These are phyloP conservation scores for Quiscalus mexicanus DNA, from an alignment of 2,113 vertebrate genomes.

Conservation along the genomic window DNA sequence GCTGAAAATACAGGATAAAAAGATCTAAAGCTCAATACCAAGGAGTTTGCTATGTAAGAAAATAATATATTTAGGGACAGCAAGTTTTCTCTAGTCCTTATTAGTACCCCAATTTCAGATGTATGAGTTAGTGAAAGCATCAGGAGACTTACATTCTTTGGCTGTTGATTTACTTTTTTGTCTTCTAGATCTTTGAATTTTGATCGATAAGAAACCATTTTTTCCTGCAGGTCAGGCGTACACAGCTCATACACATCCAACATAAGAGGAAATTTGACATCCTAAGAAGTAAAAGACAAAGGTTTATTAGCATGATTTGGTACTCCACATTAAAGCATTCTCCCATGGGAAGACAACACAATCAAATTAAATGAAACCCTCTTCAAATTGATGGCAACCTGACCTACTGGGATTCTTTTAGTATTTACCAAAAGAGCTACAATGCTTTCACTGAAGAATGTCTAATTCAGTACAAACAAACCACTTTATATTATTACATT, in stretches of 20 bases:
- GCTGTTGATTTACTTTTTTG: conserved; percentile 88
- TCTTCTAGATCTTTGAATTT: conserved; percentile 98
- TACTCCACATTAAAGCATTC: background rate
- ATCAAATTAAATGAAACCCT: background rate
- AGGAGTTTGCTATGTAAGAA: background rate
- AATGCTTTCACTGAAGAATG: background rate
- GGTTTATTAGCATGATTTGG: background rate
- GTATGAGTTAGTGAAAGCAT: background rate
- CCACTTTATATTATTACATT: background rate
- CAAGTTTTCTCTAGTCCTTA: background rate
- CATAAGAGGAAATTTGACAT: conserved; percentile 99
- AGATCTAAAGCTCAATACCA: background rate
- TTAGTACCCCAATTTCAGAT: background rate
- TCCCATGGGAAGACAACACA: background rate
- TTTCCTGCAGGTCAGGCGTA: conserved; percentile 91
- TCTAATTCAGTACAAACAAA: background rate
- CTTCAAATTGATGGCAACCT: background rate
- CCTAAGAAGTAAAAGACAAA: conserved; percentile 71
- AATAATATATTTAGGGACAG: background rate
- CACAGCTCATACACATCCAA: conserved; percentile 97
- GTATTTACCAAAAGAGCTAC: background rate
- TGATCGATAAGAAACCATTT: conserved; percentile 89
- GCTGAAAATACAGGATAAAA: background rate
- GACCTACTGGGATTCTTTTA: background rate
- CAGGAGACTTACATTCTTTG: conserved; percentile 80